Evolutionary conservation across 2,113 vertebrate species (phyloP), one percentile per base, ranked within the genome.

Genomic region (Tragelaphus strepsiceros): DNA sequence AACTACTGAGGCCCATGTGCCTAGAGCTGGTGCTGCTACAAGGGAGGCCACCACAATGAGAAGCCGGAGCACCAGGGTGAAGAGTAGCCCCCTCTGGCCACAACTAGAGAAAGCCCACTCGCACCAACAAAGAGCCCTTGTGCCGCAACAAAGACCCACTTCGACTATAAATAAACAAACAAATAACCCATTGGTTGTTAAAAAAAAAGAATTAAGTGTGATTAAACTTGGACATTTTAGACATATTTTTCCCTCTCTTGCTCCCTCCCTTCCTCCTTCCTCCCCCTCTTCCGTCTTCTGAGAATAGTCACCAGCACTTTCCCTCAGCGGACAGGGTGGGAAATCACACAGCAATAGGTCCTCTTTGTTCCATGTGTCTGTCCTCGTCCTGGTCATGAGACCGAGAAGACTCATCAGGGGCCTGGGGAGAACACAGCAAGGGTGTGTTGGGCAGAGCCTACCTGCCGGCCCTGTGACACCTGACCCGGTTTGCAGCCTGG

Each of bases 311-410:
- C 39, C 21, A 32, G 14, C 91, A 30, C 64, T 12, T 49, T 51
- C 17, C 30, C 54, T 12, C 10, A 3, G 24, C 0, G 0, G 24
- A 43, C 10, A 32, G 22, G 43, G 21, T 7, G 19, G 91, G 30
- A 11, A 2, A 1, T 30, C 7, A 0, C 32, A 1, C 0, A 26
- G 32, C 43, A 3, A 2, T 4, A 15, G 32, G 9, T 15, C 54
- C 1, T 24, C 61, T 39, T 16, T 2, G 15, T 13, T 74, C 28
- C 26, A 7, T 2, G 2, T 51, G 77, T 80, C 46, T 80, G 2
- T 80, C 16, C 8, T 80, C 3, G 15, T 51, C 26, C 77, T 51
- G 28, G 77, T 32, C 46, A 0, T 19, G 16, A 9, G n/a, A 3
- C 49, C 0, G 16, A 21, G 74, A 19, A 15, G 78, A 30, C 15